phyloP scores from a whole-genome alignment of 2,888 invertebrate genomes.

The Lysandra bellargus region DNA sequence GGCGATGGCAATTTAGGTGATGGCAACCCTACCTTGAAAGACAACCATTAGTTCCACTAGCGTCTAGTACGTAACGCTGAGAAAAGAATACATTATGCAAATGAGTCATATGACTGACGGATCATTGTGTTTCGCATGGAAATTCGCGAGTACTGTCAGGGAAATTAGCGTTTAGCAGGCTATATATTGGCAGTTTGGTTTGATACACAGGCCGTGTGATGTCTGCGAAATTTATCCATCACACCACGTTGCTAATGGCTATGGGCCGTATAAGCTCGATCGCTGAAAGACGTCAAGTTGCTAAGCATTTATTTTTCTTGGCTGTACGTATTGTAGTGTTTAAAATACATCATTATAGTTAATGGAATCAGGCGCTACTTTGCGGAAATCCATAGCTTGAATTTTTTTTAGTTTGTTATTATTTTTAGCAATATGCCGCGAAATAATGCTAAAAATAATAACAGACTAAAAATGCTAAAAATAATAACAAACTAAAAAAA shows the following conservation, averaged over 20 bases:
- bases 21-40: neutral
- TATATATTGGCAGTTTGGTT: neutral
- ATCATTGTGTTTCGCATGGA: neutral
- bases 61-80: neutral
- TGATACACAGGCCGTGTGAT: neutral
- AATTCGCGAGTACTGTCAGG: neutral
- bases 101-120: neutral
- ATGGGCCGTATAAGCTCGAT: neutral
- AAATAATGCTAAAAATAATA: too few species aligned
- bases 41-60: neutral
- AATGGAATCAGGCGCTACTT: too few species aligned
- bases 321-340: neutral
- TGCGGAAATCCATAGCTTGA: too few species aligned
- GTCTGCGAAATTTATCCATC: neutral
- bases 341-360: slow-evolving; percentile 7
- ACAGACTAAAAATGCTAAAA: too few species aligned
- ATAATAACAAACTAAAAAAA: too few species aligned
- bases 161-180: neutral
- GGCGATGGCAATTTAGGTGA: too few species aligned
- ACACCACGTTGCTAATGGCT: neutral
- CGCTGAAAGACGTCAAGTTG: neutral
- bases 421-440: too few species aligned
- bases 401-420: too few species aligned
- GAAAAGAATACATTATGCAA: slow-evolving; percentile 8
- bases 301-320: neutral